Evolutionary conservation across 2,797 vertebrate genomes (phyloP).

Genomic region (Esox masquinongy): DNA sequence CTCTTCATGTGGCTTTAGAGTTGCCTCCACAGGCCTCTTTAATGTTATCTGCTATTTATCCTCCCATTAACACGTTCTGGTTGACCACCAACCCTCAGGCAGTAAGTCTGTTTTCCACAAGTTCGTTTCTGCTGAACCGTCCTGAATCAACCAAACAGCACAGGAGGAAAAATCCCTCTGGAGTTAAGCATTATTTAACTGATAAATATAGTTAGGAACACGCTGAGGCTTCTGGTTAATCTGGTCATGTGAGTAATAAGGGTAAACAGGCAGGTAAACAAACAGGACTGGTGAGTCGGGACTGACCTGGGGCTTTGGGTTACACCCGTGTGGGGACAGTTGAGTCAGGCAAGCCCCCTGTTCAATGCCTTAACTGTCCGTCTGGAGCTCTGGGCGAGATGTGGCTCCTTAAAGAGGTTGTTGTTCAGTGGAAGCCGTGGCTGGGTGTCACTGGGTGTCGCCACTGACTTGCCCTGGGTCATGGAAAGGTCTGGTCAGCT

Average conservation of each 20-base stretch:
- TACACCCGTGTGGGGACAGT: slow-evolving; percentile 57
- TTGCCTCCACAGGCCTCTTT: background rate
- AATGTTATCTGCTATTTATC: slow-evolving; percentile 25
- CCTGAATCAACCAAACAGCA: slow-evolving; percentile 22
- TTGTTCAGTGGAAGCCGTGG: slow-evolving; percentile 44
- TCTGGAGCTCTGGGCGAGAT: slow-evolving; percentile 31
- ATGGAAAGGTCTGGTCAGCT: slow-evolving; percentile 63
- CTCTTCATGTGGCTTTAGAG: background rate
- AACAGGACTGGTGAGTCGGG: slow-evolving; percentile 35
- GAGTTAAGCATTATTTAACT: slow-evolving; percentile 29
- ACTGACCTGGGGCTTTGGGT: slow-evolving; percentile 27
- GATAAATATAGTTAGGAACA: slow-evolving; percentile 43
- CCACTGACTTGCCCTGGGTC: slow-evolving; percentile 55
- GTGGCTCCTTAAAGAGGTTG: slow-evolving; percentile 51
- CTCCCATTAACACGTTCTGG: slow-evolving; percentile 14
- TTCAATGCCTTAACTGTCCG: slow-evolving; percentile 31
- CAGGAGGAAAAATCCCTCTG: slow-evolving; percentile 54
- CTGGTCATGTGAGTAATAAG: background rate
- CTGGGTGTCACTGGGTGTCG: slow-evolving; percentile 45
- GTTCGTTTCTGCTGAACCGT: slow-evolving; percentile 34
- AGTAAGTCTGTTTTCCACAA: slow-evolving; percentile 44
- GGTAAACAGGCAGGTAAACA: slow-evolving; percentile 58
- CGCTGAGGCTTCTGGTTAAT: slow-evolving; percentile 29
- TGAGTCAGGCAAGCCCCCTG: slow-evolving; percentile 44
- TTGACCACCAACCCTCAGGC: slow-evolving; percentile 21